Conservation (phyloP, 2,888 invertebrate genomes). For the Polylopha cassiicola region DNA sequence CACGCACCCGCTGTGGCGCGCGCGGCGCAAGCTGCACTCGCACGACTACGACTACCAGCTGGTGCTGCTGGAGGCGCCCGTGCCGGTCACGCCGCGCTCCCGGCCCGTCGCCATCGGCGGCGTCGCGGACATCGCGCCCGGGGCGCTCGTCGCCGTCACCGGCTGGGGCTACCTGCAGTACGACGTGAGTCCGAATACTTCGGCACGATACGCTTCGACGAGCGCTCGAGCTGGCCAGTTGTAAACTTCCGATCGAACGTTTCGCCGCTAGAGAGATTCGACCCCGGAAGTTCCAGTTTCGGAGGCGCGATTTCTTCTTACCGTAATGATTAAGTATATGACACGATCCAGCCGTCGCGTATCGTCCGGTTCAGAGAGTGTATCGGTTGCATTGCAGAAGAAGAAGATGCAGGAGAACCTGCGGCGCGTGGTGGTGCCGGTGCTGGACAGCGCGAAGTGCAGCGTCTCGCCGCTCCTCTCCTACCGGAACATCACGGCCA, state of each 20-base stretch:
- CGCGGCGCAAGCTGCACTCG: slow-evolving; percentile 30
- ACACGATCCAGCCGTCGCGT: too few species aligned
- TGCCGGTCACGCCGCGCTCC: slow-evolving; percentile 43
- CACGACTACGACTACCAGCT: slow-evolving; percentile 67
- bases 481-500: slow-evolving; percentile 46
- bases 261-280: too few species aligned
- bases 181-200: slow-evolving; percentile 40
- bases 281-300: too few species aligned
- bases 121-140: slow-evolving; percentile 39
- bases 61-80: slow-evolving; percentile 47
- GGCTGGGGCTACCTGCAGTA: slow-evolving; percentile 60
- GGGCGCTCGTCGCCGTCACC: slow-evolving; percentile 41
- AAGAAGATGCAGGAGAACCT: slow-evolving; percentile 54
- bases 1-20: slow-evolving; percentile 52
- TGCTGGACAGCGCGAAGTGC: slow-evolving; percentile 41
- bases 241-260: too few species aligned
- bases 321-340: too few species aligned
- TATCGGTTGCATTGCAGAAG: slow-evolving; percentile 32
- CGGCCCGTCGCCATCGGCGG: slow-evolving; percentile 58
- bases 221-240: too few species aligned
- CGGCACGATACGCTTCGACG: too few species aligned
- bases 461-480: slow-evolving; percentile 34
- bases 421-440: slow-evolving; percentile 48
- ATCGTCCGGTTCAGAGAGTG: not conserved
- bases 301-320: too few species aligned